These are phyloP conservation scores for Drosophila neocordata DNA, from an alignment of 1,140 invertebrate species.

Conservation along the genomic window DNA sequence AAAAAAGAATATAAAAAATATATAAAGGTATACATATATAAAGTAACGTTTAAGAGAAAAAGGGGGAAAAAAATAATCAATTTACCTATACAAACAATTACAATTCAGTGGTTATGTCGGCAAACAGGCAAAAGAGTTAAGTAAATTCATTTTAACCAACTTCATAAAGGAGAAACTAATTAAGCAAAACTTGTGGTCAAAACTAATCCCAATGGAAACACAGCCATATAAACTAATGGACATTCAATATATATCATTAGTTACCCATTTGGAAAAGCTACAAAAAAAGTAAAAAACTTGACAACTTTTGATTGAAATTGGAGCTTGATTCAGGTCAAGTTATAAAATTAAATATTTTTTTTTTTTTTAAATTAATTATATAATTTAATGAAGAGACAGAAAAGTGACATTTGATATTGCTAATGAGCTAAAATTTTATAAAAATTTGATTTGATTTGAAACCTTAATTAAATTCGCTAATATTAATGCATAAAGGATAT, in stretches of 20 bases:
- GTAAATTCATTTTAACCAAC: slow-evolving; percentile 41
- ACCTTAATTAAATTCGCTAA: slow-evolving; percentile 4
- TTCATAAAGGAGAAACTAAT: slow-evolving; percentile 46
- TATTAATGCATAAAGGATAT: slow-evolving; percentile 1
- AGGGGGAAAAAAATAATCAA: slow-evolving; percentile 54
- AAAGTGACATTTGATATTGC: background rate
- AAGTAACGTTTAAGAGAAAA: slow-evolving; percentile 26
- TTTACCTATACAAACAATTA: slow-evolving; percentile 69
- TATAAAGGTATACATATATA: slow-evolving; percentile 23
- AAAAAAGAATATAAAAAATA: slow-evolving; percentile 8
- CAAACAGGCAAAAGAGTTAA: slow-evolving; percentile 26
- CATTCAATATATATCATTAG: background rate
- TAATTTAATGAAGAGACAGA: too few species aligned
- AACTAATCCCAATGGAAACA: too few species aligned
- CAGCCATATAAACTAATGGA: background rate
- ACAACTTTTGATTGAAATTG: too few species aligned
- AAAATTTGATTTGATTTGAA: too few species aligned
- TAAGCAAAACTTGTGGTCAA: background rate
- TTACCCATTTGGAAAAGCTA: background rate
- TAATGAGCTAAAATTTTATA: too few species aligned
- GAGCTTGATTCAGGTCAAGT: too few species aligned
- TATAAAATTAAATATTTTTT: too few species aligned
- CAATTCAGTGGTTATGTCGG: slow-evolving; percentile 39
- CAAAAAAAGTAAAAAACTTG: too few species aligned
- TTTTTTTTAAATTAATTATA: too few species aligned